Conservation (phyloP, 2,888 invertebrate genomes). For the Pterobdella sp. region DNA sequence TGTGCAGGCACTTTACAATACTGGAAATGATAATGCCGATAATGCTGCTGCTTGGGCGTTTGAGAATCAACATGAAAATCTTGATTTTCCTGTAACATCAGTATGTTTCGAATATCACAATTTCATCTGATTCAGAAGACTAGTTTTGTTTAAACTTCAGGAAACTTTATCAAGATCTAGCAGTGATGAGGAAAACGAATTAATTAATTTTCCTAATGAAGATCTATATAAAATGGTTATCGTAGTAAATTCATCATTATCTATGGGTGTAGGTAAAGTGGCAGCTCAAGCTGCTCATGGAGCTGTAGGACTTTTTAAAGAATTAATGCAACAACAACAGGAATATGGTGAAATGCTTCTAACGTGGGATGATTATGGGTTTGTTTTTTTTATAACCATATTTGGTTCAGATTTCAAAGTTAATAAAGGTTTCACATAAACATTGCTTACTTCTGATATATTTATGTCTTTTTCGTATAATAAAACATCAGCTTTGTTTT, state of each 20-base stretch:
- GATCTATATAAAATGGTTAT: slow-evolving; percentile 60
- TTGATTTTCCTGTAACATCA: slow-evolving; percentile 41
- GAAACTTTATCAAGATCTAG: slow-evolving; percentile 11
- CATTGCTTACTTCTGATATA: neutral
- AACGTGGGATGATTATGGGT: slow-evolving; percentile 53
- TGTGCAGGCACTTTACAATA: slow-evolving; percentile 56
- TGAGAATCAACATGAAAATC: slow-evolving; percentile 52
- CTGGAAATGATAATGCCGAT: slow-evolving; percentile 56
- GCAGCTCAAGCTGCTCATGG: slow-evolving; percentile 56
- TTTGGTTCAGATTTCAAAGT: neutral
- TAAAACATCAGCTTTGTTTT: too few species aligned
- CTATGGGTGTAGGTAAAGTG: slow-evolving; percentile 61
- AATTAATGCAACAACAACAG: slow-evolving; percentile 51
- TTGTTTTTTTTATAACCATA: slow-evolving; percentile 30
- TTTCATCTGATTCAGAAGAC: neutral
- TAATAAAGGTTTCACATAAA: neutral
- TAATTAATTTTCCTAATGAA: slow-evolving; percentile 34
- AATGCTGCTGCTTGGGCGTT: slow-evolving; percentile 57
- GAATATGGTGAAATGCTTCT: slow-evolving; percentile 49
- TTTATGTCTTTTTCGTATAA: too few species aligned
- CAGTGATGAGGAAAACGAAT: neutral
- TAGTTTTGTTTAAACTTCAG: slow-evolving; percentile 3
- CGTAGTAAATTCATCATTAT: slow-evolving; percentile 58
- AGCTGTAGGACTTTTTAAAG: slow-evolving; percentile 57
- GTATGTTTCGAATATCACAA: slow-evolving; percentile 12